Base-by-base conservation (phyloP, 2,113 vertebrate genomes). In the Boleophthalmus pectinirostris region DNA sequence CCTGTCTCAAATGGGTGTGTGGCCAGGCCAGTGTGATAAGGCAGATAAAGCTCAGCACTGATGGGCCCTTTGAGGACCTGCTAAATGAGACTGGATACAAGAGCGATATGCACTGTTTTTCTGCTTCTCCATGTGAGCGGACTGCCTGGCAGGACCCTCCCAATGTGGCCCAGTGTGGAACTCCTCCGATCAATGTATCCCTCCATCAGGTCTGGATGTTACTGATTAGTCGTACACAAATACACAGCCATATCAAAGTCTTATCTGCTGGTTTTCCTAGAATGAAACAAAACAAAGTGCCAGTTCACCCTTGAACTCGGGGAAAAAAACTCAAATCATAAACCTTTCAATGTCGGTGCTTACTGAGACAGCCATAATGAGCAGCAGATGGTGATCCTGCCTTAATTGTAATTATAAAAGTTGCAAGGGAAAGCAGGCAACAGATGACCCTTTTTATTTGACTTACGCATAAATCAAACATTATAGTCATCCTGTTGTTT, bases 381-480 rank as follows among this genome's bases (percentile, higher is more conserved):
- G 66, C 68, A 73, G 29, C 89, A 90, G 87, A 88, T 90, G 88
- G 70, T 87, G 74, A 69, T 77, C 85, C 53, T 18, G 18, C 80
- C 77, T 85, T 88, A 82, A 87, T 76, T 80, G 82, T 66, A 71
- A 84, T 71, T 73, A 77, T 88, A 87, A 91, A 92, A 81, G 67
- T 81, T 80, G 77, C 53, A 83, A 56, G 77, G 56, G 73, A 70
- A 87, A 69, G 63, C 60, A 81, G 77, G 71, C 76, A 85, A 68
- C 88, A 88, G 85, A 81, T 83, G 88, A 87, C 65, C 72, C 66
- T 53, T 82, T 89, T 80, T 80, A 88, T 88, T 81, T 77, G 61
- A 58, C 61, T 11, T 68, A 72, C 81, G 75, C 80, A 76, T 68
- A 72, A 71, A 43, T 33, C 25, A 21, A 20, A 72, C 76, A 33